phyloP scores from a whole-genome alignment of 2,797 vertebrate species.

The Ciconia nigra region DNA sequence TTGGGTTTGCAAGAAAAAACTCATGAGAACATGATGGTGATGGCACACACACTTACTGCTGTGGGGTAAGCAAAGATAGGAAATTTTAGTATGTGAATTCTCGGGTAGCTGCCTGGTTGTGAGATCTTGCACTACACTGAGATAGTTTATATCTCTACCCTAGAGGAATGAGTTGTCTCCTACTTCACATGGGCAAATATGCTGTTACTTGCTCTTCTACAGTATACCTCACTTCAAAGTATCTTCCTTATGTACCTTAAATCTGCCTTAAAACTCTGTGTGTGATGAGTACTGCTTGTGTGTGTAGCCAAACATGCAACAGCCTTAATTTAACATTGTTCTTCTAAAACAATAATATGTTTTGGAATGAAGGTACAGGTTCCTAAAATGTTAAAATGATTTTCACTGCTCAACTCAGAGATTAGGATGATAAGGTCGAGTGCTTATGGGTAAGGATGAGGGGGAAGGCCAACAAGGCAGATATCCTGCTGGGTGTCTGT shows the following conservation, averaged over 20 bases:
- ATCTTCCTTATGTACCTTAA: neutral
- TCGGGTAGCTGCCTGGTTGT: neutral
- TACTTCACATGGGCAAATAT: neutral
- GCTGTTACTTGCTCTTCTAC: neutral
- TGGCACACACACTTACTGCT: neutral
- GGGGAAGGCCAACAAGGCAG: no score
- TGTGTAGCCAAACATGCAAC: neutral
- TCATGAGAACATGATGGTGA: neutral
- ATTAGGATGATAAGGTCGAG: no score
- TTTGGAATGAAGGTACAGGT: neutral
- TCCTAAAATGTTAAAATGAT: neutral
- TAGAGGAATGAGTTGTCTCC: no score
- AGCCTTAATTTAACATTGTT: neutral
- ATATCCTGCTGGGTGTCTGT: no score
- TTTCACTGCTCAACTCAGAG: neutral
- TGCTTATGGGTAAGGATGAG: no score
- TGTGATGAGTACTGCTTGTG: neutral
- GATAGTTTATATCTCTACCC: neutral
- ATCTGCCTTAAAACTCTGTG: neutral
- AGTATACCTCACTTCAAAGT: neutral
- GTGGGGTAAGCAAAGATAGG: neutral
- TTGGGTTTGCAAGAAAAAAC: neutral
- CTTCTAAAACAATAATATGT: neutral
- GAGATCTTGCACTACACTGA: neutral
- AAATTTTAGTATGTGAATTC: neutral